Percentiles rank a stretch among this genome's conserved stretches.
These are phyloP conservation scores for Drosophila bunnanda DNA, from an alignment of 2,888 invertebrate species.

Conservation along the genomic window DNA sequence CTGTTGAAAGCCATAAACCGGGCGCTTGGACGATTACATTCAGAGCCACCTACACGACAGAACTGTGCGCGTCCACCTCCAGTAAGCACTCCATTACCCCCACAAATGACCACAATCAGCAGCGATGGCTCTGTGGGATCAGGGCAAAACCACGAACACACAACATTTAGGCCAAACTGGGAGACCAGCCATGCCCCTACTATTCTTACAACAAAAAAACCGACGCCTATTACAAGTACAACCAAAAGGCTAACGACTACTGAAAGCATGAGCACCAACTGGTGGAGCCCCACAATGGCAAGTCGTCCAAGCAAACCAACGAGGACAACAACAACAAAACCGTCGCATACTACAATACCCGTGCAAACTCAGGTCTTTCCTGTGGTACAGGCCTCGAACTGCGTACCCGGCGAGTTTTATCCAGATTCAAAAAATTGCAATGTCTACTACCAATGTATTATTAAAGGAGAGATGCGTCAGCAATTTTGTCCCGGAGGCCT, in stretches of 20 bases:
- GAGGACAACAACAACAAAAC: slow-evolving; percentile 67
- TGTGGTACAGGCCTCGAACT: slow-evolving; percentile 82
- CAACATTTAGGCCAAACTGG: slow-evolving; percentile 81
- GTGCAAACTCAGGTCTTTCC: slow-evolving; percentile 85
- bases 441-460: slow-evolving; percentile 90
- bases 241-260: slow-evolving; percentile 56
- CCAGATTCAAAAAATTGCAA: slow-evolving; percentile 90
- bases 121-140: slow-evolving; percentile 85
- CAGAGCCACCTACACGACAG: slow-evolving; percentile 85
- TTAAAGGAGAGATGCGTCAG: slow-evolving; percentile 88
- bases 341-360: slow-evolving; percentile 83
- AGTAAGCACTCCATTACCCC: slow-evolving; percentile 91
- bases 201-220: slow-evolving; percentile 63
- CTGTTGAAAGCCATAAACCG: slow-evolving; percentile 91
- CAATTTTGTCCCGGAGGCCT: slow-evolving; percentile 92
- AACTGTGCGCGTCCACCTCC: slow-evolving; percentile 90
- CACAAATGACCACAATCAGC: slow-evolving; percentile 89
- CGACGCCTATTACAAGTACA: slow-evolving; percentile 34
- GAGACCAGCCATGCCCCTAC: slow-evolving; percentile 64
- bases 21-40: slow-evolving; percentile 88
- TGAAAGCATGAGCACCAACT: slow-evolving; percentile 82
- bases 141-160: slow-evolving; percentile 73
- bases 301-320: slow-evolving; percentile 68
- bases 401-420: slow-evolving; percentile 86
- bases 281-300: slow-evolving; percentile 82